Conservation (phyloP, 2,113 vertebrate genomes). For the Bucco capensis region DNA sequence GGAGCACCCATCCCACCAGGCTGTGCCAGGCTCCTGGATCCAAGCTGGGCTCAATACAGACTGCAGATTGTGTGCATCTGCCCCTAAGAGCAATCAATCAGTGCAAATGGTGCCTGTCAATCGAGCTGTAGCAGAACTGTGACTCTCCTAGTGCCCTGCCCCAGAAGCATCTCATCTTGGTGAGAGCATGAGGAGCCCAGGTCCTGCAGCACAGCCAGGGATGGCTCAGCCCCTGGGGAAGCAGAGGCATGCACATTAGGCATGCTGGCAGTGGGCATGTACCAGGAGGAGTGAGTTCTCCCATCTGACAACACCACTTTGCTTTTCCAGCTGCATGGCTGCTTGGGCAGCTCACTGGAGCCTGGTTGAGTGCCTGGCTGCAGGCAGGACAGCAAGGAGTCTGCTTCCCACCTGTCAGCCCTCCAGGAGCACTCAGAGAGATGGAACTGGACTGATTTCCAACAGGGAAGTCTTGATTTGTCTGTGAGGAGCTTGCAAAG, state of each 20-base stretch:
- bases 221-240: background rate
- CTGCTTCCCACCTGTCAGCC: background rate
- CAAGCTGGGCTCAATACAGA: accelerated
- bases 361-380: background rate
- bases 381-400: background rate
- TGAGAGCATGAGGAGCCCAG: accelerated
- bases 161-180: background rate
- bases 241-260: background rate
- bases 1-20: accelerated
- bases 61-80: background rate
- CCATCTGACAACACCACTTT: background rate
- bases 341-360: background rate
- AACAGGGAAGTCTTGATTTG: background rate
- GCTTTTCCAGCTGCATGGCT: background rate
- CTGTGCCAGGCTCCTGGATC: background rate
- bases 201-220: accelerated
- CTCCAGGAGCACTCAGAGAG: background rate
- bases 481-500: background rate
- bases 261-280: background rate
- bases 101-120: background rate
- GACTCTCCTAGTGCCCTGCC: background rate
- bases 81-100: background rate
- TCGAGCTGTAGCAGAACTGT: background rate
- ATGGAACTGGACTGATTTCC: background rate
- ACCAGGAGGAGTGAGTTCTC: background rate